phyloP scores from a whole-genome alignment of 2,113 vertebrate species.

The Barnardius zonarius region DNA sequence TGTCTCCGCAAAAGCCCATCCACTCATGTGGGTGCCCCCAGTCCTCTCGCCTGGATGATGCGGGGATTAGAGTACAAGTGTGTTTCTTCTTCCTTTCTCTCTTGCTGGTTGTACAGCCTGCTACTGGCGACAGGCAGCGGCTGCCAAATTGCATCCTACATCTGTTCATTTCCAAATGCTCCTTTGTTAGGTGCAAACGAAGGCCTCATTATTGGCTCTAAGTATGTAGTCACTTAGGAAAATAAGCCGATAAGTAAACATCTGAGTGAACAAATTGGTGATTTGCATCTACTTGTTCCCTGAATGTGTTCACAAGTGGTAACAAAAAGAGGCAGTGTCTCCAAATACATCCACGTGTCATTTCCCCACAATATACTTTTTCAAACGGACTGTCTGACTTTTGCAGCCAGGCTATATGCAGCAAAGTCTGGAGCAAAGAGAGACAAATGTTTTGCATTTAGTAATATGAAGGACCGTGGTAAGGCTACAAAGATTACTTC shows the following conservation, averaged over 20 bases:
- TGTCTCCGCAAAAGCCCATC: neutral
- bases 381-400: neutral
- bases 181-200: conserved; percentile 40
- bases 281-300: conserved; percentile 53
- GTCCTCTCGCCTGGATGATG: neutral
- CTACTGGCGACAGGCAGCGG: neutral
- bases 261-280: conserved; percentile 55
- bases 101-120: neutral
- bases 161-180: conserved; percentile 23
- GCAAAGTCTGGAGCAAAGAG: neutral
- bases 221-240: conserved; percentile 52
- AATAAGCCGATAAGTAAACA: conserved; percentile 52
- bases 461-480: neutral
- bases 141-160: conserved; percentile 57
- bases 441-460: neutral
- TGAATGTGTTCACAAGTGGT: conserved; percentile 11
- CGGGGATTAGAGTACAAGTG: neutral
- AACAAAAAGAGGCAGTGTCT: conserved; percentile 22
- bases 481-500: neutral
- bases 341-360: conserved; percentile 22
- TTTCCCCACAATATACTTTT: neutral
- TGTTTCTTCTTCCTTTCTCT: neutral
- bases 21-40: neutral
- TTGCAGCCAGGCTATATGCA: neutral
- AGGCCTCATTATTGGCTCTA: conserved; percentile 40